phyloP scores from a whole-genome alignment of 1,140 invertebrate genomes.

The Mamestra configurata region DNA sequence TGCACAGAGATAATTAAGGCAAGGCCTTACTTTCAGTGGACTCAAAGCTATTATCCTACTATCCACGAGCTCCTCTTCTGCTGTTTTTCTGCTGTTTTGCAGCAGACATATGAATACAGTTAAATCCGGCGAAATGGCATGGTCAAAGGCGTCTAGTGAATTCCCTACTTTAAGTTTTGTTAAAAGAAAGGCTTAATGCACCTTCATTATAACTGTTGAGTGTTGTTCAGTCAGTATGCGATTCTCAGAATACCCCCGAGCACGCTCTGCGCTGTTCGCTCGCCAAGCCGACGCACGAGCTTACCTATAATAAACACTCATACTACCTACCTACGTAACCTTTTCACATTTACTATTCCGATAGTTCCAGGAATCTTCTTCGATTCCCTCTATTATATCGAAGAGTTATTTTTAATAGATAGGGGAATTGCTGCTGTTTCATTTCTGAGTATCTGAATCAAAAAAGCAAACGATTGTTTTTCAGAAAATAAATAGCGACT shows the following conservation, averaged over 20 bases:
- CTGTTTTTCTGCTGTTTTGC: too few species aligned
- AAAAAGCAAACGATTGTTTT: conserved; percentile 46
- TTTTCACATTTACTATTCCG: conserved; percentile 81
- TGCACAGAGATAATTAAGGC: too few species aligned
- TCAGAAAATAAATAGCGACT: conserved; percentile 38
- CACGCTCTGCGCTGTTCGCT: conserved; percentile 68
- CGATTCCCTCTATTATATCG: conserved; percentile 63
- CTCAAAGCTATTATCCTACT: too few species aligned
- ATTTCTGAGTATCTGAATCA: conserved; percentile 40
- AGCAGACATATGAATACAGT: too few species aligned
- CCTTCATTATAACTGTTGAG: conserved; percentile 54
- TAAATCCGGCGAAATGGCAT: too few species aligned
- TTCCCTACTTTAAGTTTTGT: background rate
- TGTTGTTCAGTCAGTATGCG: conserved; percentile 64
- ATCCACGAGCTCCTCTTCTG: too few species aligned
- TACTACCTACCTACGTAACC: conserved; percentile 38
- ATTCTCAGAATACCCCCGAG: conserved; percentile 81
- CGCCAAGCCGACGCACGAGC: conserved; percentile 62
- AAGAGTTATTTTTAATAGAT: conserved; percentile 58
- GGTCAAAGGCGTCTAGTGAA: too few species aligned
- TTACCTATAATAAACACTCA: conserved; percentile 48
- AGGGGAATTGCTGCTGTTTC: conserved; percentile 43
- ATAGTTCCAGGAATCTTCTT: conserved; percentile 78
- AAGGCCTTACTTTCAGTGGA: too few species aligned
- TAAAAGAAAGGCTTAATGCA: conserved; percentile 13